Evolutionary conservation across 1,140 invertebrate genomes (phyloP).

Genomic region (Philotrypesis tridentata): DNA sequence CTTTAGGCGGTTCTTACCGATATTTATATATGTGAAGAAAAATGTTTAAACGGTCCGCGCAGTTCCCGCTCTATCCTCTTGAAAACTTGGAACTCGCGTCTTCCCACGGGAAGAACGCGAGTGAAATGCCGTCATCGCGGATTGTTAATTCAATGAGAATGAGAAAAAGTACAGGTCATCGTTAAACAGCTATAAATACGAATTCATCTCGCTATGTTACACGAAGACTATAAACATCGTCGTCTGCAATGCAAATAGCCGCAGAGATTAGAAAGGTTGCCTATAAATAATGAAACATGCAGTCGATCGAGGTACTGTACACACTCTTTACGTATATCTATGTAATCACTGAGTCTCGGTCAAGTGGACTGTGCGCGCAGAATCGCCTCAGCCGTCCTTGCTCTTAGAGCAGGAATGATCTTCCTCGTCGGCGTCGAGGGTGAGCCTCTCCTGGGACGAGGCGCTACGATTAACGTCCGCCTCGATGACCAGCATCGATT

Average conservation of each 20-base stretch:
- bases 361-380: no score
- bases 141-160: no score
- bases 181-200: neutral
- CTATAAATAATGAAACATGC: no score
- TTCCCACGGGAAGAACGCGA: no score
- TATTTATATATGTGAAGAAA: no score
- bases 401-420: neutral
- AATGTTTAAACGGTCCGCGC: no score
- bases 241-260: neutral
- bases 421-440: neutral
- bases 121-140: no score
- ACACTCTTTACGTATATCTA: no score
- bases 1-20: no score
- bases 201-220: neutral
- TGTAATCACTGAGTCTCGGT: neutral
- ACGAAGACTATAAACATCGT: neutral
- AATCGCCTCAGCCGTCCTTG: neutral
- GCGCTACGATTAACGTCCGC: slow-evolving; percentile 56
- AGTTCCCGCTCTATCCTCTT: no score
- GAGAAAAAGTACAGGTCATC: neutral
- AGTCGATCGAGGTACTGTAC: neutral
- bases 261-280: neutral
- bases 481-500: slow-evolving; percentile 60
- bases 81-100: no score
- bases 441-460: neutral